Conservation (phyloP, 1,140 invertebrate species). For the Hydropsyche tenuis region DNA sequence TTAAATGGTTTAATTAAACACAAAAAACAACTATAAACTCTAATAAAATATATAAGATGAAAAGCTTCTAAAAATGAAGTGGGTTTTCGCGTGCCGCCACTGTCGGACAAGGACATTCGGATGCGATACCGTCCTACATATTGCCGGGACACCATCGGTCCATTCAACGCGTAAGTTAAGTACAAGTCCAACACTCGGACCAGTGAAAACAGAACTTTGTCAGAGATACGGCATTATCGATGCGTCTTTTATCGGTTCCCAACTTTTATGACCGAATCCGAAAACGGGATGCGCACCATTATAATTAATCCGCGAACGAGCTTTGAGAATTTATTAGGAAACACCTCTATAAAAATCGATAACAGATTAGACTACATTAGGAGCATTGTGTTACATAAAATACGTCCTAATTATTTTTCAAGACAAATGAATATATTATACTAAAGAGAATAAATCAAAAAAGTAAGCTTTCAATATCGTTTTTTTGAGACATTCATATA, state of each 20-base stretch:
- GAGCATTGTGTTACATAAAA: background rate
- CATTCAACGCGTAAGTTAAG: constrained; percentile 37
- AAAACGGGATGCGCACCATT: constrained; percentile 8
- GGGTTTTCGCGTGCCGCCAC: constrained; percentile 12
- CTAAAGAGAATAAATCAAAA: too few relatives aligned
- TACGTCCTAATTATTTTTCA: background rate
- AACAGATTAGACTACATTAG: too few relatives aligned
- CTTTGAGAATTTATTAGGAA: constrained; percentile 20
- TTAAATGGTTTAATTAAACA: too few relatives aligned
- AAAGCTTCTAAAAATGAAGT: too few relatives aligned
- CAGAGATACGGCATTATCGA: constrained; percentile 41
- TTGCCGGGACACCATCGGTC: constrained; percentile 31
- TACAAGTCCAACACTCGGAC: constrained; percentile 30
- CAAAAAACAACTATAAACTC: too few relatives aligned
- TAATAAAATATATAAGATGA: too few relatives aligned
- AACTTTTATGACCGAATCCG: constrained; percentile 29
- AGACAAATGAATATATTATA: too few relatives aligned
- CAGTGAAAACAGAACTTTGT: constrained; percentile 41
- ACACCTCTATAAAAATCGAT: constrained; percentile 6
- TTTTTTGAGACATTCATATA: too few relatives aligned
- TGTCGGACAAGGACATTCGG: constrained; percentile 40
- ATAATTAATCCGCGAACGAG: constrained; percentile 30
- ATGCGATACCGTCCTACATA: constrained; percentile 44
- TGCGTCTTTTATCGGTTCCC: constrained; percentile 37
- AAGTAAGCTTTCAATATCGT: too few relatives aligned